Evolutionary conservation across 2,113 vertebrate species (phyloP), one percentile per base, ranked within the genome.

Genomic region (Atlantisia rogersi): DNA sequence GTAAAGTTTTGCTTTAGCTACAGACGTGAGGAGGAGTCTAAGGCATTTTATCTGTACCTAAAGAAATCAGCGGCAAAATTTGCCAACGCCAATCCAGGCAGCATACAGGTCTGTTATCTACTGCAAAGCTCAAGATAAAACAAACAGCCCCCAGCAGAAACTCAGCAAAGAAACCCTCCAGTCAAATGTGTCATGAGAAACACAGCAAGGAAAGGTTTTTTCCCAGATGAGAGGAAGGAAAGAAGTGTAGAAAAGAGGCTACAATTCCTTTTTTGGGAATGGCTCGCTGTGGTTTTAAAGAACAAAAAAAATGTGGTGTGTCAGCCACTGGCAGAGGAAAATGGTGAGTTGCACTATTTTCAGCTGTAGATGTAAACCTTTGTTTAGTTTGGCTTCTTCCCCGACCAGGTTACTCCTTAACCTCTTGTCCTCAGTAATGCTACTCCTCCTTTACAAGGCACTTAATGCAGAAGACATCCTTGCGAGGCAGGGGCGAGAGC

Each of bases 301-400:
- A 86, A 60, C 24, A 78, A 88, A 96, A 53, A 52, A 96, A 92
- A 96, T 90, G 81, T 85, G 86, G 62, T 69, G 76, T 96, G 88
- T 95, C 96, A 92, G 92, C 88, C 88, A 88, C 69, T 96, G 86
- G 90, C 86, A 93, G 65, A 88, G 69, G 35, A 93, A 93, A 96
- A 92, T 20, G 40, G 53, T 84, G 78, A 93, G 62, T 86, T 89
- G 40, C 10, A 48, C 92, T 92, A 91, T 96, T 97, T 96, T 91
- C 82, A 96, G 92, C 40, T 4, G 21, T 71, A 79, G 82, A 91
- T 88, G 74, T 93, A 90, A 93, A 93, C 53, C 68, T 95, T 86
- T 93, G 77, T 93, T 96, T 96, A 88, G 53, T 76, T 94, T 96
- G 95, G 95, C 95, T 92, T 73, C 69, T 86, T 96, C 94, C 74